These are phyloP conservation scores for Drosophila paulistorum DNA, from an alignment of 1,140 invertebrate genomes.

Conservation along the genomic window DNA sequence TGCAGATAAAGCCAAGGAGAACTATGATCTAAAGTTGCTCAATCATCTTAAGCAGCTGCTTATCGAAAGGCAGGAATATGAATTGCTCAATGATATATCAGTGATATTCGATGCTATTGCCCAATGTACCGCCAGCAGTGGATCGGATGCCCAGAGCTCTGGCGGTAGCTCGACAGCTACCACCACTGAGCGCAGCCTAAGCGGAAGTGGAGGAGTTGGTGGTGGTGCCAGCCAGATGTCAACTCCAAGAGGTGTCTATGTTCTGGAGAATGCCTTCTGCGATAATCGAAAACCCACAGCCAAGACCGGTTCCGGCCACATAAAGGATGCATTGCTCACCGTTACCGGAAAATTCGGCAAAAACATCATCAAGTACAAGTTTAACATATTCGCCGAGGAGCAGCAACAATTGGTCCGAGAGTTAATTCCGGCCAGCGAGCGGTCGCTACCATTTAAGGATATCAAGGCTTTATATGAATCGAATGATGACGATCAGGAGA, in stretches of 20 bases:
- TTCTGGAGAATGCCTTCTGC: slow-evolving; percentile 79
- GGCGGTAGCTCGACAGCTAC: slow-evolving; percentile 72
- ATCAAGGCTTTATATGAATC: slow-evolving; percentile 72
- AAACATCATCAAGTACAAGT: slow-evolving; percentile 82
- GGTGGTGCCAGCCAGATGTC: background rate
- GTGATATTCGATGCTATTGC: slow-evolving; percentile 81
- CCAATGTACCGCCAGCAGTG: slow-evolving; percentile 63
- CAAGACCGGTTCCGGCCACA: slow-evolving; percentile 62
- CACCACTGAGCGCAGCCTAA: slow-evolving; percentile 60
- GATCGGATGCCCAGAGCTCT: slow-evolving; percentile 72
- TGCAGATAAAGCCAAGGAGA: slow-evolving; percentile 77
- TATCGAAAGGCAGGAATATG: slow-evolving; percentile 74
- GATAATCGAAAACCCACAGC: slow-evolving; percentile 70
- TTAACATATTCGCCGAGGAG: slow-evolving; percentile 81
- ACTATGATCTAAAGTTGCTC: slow-evolving; percentile 71
- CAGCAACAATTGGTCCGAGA: slow-evolving; percentile 77
- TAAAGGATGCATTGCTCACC: slow-evolving; percentile 76
- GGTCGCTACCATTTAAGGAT: slow-evolving; percentile 74
- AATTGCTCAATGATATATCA: slow-evolving; percentile 79
- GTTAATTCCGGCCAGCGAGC: slow-evolving; percentile 71
- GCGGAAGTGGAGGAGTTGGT: slow-evolving; percentile 31
- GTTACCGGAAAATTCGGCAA: slow-evolving; percentile 82
- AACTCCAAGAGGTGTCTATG: slow-evolving; percentile 62
- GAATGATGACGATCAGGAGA: slow-evolving; percentile 63
- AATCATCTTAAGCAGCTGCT: slow-evolving; percentile 73